Conservation (phyloP, 2,113 vertebrate species). For the Lycaon pictus region DNA sequence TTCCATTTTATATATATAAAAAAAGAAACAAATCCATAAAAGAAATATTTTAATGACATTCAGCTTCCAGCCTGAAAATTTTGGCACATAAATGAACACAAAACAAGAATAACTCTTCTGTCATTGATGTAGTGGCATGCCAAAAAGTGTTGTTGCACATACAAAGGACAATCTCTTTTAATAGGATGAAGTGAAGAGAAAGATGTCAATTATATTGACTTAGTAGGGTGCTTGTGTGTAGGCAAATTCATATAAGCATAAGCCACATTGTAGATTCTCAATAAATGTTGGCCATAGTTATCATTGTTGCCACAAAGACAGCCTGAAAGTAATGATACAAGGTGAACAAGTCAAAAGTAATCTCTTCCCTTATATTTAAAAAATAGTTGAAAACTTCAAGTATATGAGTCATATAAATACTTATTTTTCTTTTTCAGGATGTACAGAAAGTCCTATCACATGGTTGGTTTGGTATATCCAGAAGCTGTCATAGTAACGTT, state of each 20-base stretch:
- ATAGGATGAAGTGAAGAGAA: background rate
- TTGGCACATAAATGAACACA: background rate
- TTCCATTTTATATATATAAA: background rate
- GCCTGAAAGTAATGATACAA: background rate
- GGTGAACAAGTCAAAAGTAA: background rate
- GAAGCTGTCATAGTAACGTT: slow-evolving; percentile 94
- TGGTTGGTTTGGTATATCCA: slow-evolving; percentile 96
- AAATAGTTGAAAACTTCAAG: background rate
- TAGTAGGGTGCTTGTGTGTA: background rate
- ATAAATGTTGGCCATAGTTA: background rate
- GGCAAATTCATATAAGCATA: background rate
- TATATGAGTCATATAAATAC: slow-evolving; percentile 25
- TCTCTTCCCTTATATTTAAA: slow-evolving; percentile 20
- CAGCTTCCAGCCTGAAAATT: background rate
- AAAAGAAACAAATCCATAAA: background rate
- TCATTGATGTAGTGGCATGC: background rate
- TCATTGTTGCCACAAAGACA: background rate
- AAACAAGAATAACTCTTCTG: background rate
- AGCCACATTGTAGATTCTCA: background rate
- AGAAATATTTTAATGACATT: background rate
- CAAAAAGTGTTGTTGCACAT: background rate
- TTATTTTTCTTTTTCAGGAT: slow-evolving; percentile 90
- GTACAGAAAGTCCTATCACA: slow-evolving; percentile 97
- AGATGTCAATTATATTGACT: background rate
- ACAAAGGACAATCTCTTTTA: background rate